These are phyloP conservation scores for Trachelus tabidus DNA, from an alignment of 2,888 invertebrate genomes.

Conservation along the genomic window DNA sequence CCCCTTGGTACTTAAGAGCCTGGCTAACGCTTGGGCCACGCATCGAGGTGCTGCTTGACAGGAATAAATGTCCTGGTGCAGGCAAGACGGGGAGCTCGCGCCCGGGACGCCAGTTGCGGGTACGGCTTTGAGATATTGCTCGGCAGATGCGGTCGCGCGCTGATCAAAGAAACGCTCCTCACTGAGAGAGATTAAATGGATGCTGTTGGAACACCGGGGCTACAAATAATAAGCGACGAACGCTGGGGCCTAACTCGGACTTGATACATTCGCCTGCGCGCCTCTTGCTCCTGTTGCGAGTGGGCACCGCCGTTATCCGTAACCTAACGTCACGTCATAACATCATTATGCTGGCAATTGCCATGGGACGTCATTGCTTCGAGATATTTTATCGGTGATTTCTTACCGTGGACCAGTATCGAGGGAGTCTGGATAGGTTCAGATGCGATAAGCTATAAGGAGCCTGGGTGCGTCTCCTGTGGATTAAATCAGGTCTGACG, in stretches of 20 bases:
- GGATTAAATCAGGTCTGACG: neutral
- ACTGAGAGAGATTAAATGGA: conserved; percentile 64
- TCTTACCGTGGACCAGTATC: neutral
- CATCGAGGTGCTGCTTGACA: conserved; percentile 57
- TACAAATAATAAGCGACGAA: conserved; percentile 60
- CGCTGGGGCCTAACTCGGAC: conserved; percentile 49
- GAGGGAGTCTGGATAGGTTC: neutral
- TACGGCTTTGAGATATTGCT: conserved; percentile 61
- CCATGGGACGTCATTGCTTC: neutral
- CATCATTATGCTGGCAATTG: conserved; percentile 35
- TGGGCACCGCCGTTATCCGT: conserved; percentile 26
- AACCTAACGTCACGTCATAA: conserved; percentile 43
- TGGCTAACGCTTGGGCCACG: conserved; percentile 8
- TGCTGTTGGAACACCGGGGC: conserved; percentile 61
- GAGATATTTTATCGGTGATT: neutral
- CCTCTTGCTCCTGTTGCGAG: conserved; percentile 35
- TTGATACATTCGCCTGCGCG: conserved; percentile 49
- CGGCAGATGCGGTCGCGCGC: conserved; percentile 64
- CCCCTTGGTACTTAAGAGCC: conserved; percentile 2
- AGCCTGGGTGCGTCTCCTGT: neutral
- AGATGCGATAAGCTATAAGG: neutral
- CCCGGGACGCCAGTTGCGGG: conserved; percentile 59
- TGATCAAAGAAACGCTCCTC: conserved; percentile 64
- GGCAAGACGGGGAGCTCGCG: conserved; percentile 63
- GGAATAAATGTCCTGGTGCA: conserved; percentile 61